Evolutionary conservation across 2,888 invertebrate species (phyloP).

Genomic region (Drosophila borborema): DNA sequence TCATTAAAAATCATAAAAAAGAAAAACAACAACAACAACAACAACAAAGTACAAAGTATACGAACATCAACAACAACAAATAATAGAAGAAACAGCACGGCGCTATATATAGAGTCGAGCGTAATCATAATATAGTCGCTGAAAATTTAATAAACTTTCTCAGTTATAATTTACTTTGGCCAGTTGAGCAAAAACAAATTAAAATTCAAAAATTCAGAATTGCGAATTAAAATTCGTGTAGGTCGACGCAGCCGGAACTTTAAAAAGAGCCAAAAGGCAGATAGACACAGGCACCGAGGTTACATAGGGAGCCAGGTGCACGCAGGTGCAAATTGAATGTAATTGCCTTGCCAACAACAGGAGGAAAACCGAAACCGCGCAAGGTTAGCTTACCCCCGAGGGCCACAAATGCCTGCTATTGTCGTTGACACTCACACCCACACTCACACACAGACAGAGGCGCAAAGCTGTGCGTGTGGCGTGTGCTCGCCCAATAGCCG

Average conservation of each 20-base stretch:
- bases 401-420: constrained; percentile 62
- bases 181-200: constrained; percentile 52
- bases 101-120: constrained; percentile 22
- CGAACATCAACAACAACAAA: neutral
- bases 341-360: constrained; percentile 69
- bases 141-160: constrained; percentile 48
- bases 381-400: constrained; percentile 46
- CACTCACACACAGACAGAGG: constrained; percentile 10
- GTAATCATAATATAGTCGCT: constrained; percentile 35
- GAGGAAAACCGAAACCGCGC: constrained; percentile 57
- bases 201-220: constrained; percentile 34
- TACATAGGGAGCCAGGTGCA: constrained; percentile 4
- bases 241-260: constrained; percentile 20
- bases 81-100: neutral
- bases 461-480: neutral
- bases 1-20: constrained; percentile 71
- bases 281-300: neutral
- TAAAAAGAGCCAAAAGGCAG: constrained; percentile 35
- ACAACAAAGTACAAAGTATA: constrained; percentile 5
- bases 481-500: constrained; percentile 3
- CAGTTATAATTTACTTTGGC: constrained; percentile 52
- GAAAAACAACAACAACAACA: constrained; percentile 8
- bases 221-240: neutral
- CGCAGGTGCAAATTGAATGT: constrained; percentile 76
- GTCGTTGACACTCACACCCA: constrained; percentile 61